Evolutionary conservation across 2,888 invertebrate species (phyloP), one percentile per base, ranked within the genome.

Genomic region (Lagria hirta): DNA sequence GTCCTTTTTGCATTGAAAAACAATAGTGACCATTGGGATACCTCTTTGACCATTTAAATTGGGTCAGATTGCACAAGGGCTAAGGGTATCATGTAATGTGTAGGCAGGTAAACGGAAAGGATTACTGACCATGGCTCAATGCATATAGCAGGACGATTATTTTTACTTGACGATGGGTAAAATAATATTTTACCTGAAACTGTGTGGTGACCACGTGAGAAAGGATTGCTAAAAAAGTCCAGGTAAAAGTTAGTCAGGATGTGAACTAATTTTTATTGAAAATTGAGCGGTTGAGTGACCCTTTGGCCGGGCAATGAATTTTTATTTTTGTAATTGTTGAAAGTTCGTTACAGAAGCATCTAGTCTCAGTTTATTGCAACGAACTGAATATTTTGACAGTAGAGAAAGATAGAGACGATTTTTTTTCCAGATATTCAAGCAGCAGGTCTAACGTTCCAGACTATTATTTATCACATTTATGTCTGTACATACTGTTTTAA

Each of bases 41-140:
- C 56, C 50, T 51, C 43, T 52, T 51, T 58, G 57, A 52, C 55
- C 58, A 59, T 64, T 64, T 62, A 64, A 64, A 64, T 64, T 62
- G 55, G 64, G 56, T 61, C 63, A 59, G 50, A 61, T 61, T 57
- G 55, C 58, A 46, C 10, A 30, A 43, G 54, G 62, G 58, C 59
- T 57, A 52, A 61, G 64, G 63, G 63, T 61, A 60, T 54, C 51
- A 61, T 60, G 60, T 43, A 51, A 57, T 44, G 58, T 56, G 60
- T 61, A 58, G 61, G 59, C 60, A 64, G 62, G 64, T 60, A 61
- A 27, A 49, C 13, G 32, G 30, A 12, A 21, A 11, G 8, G 27
- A 24, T 36, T 28, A 24, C n/a, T 55, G 55, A 55, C 55, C 55
- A 55, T 38, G 55, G 53, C 53, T 55, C 43, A 51, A 47, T 51